Base-by-base conservation (phyloP, 2,113 vertebrate genomes). In the Cavia porcellus region DNA sequence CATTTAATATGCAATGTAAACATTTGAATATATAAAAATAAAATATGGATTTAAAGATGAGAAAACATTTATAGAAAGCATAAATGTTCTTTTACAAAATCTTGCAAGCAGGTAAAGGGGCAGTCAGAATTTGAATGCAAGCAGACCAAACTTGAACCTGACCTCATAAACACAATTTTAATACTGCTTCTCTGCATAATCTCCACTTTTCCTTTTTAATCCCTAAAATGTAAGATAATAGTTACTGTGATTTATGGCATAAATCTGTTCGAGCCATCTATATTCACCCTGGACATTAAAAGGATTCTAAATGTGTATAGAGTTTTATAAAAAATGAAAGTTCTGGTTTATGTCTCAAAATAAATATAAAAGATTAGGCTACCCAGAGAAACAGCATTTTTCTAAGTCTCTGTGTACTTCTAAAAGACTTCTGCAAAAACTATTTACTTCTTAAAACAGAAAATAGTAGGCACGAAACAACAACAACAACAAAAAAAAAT, bases 231-330 rank as follows among this genome's bases (percentile, higher is more conserved):
- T 45, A 45, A 95, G 80, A 92, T 96, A 96, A 95, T 1, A 0
- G 57, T 86, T 55, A 83, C 92, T 84, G 52, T 10, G 20, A 17
- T 68, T 87, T 92, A 45, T 59, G 68, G 66, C 87, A 8, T 64
- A 80, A 87, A 68, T 42, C 57, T 64, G 25, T 85, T 90, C 66
- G 45, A 70, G 45, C n/a, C 42, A 57, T 70, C 35, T 77, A 30
- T 70, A 89, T 68, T 94, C 93, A 92, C 45, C 7, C 79, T 77
- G 81, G 66, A 94, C 81, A 97, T 94, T 92, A 96, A 96, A 97
- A 93, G 88, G 45, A 80, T n/a, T 86, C 47, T 83, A 42, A 74
- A 93, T 68, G 45, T 62, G 5, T 30, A 93, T 22, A 70, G 61
- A 91, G 25, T 90, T 93, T 86, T 90, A 52, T 83, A 47, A 50